Conservation (phyloP, 2,888 invertebrate genomes). For the Lepidonotus clava region DNA sequence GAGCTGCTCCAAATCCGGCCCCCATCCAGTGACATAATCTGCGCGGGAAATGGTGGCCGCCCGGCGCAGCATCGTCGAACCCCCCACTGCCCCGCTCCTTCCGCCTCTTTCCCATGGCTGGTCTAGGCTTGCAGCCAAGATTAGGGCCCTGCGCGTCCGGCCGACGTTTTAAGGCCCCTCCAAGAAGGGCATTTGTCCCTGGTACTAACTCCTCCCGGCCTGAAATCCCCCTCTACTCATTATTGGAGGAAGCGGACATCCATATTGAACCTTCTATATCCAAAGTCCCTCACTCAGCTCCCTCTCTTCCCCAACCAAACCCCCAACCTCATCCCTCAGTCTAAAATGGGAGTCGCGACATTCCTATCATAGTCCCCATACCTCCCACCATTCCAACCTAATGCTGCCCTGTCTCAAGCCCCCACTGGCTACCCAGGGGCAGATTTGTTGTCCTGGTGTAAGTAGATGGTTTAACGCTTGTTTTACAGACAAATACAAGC, state of each 20-base stretch:
- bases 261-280: background rate
- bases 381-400: background rate
- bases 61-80: background rate
- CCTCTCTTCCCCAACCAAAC: background rate
- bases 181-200: too few species aligned
- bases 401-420: background rate
- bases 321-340: background rate
- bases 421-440: background rate
- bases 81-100: background rate
- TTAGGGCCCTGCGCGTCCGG: too few species aligned
- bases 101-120: background rate
- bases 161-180: too few species aligned
- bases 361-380: background rate
- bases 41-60: conserved; percentile 22
- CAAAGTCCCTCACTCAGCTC: background rate
- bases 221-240: too few species aligned
- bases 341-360: background rate
- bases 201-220: too few species aligned
- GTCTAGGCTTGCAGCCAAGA: too few species aligned
- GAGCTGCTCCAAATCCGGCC: conserved; percentile 25
- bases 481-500: conserved; percentile 51
- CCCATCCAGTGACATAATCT: conserved; percentile 37
- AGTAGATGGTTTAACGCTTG: conserved; percentile 53
- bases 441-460: conserved; percentile 31
- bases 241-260: background rate